phyloP scores from a whole-genome alignment of 2,888 invertebrate genomes.

The Oscheius sp. region DNA sequence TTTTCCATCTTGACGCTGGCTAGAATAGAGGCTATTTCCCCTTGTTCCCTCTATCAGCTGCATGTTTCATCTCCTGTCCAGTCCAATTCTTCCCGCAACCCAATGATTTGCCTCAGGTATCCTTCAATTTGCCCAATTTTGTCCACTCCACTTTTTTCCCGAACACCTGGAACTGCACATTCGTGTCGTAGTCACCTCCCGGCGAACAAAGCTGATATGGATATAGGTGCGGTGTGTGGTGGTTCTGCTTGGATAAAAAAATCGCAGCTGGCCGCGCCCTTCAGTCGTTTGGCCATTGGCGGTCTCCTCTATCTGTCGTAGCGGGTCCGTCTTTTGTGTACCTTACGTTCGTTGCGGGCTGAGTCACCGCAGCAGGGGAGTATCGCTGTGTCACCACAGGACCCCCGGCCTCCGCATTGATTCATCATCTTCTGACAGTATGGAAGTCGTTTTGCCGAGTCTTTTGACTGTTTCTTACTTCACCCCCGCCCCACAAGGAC shows the following conservation, averaged over 20 bases:
- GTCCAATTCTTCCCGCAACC: neutral
- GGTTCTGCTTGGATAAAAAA: slow-evolving; percentile 13
- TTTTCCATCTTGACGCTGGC: too few relatives aligned
- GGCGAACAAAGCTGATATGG: neutral
- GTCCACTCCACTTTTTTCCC: neutral
- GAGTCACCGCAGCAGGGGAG: slow-evolving; percentile 36
- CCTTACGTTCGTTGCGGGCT: slow-evolving; percentile 35
- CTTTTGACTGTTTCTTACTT: too few relatives aligned
- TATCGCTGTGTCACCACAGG: slow-evolving; percentile 32
- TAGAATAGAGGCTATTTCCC: neutral
- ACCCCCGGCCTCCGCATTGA: slow-evolving; percentile 34
- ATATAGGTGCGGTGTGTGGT: neutral
- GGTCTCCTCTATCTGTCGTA: slow-evolving; percentile 12
- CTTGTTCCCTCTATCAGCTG: neutral
- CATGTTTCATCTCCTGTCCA: neutral
- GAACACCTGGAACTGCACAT: slow-evolving; percentile 14
- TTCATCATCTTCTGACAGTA: slow-evolving; percentile 20
- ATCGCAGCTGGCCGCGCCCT: slow-evolving; percentile 23
- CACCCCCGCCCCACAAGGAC: too few relatives aligned
- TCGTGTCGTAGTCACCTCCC: too few relatives aligned
- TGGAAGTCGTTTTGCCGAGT: neutral
- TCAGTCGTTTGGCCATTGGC: neutral
- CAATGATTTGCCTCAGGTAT: slow-evolving; percentile 8
- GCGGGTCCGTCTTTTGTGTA: slow-evolving; percentile 32
- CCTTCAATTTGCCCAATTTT: slow-evolving; percentile 12